A percentile compares a stretch with the other conserved stretches of the same genome.
phyloP scores from a whole-genome alignment of 2,113 vertebrate species.

The Ia io region DNA sequence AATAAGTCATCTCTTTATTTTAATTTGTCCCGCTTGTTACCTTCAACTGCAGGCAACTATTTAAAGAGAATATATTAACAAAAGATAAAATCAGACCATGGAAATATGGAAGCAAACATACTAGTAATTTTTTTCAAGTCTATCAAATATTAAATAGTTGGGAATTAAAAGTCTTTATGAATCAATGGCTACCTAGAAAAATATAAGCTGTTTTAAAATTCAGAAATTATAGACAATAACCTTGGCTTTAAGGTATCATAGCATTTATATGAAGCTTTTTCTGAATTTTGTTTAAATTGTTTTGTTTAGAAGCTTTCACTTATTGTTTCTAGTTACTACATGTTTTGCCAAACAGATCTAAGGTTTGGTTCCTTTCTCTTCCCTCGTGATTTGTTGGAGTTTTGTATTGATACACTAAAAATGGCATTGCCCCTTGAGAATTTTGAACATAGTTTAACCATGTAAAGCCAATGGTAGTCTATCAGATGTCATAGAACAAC shows the following conservation, averaged over 20 bases:
- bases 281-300: not conserved
- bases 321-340: not conserved
- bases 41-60: not conserved
- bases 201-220: not conserved
- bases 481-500: not conserved
- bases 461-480: not conserved
- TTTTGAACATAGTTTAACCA: not conserved
- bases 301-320: slow-evolving; percentile 9
- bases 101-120: not conserved
- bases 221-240: not conserved
- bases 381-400: slow-evolving; percentile 8
- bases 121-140: not conserved
- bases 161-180: not conserved
- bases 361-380: not conserved
- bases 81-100: not conserved
- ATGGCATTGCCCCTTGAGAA: not conserved
- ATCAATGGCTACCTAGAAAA: not conserved
- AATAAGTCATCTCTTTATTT: not conserved
- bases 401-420: not conserved
- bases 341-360: not conserved
- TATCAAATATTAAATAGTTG: not conserved
- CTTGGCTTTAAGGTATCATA: not conserved
- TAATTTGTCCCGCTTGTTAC: not conserved
- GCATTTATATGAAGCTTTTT: not conserved
- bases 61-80: not conserved